Evolutionary conservation across 2,113 vertebrate genomes (phyloP), one percentile per base, ranked within the genome.

Genomic region (Cariama cristata): DNA sequence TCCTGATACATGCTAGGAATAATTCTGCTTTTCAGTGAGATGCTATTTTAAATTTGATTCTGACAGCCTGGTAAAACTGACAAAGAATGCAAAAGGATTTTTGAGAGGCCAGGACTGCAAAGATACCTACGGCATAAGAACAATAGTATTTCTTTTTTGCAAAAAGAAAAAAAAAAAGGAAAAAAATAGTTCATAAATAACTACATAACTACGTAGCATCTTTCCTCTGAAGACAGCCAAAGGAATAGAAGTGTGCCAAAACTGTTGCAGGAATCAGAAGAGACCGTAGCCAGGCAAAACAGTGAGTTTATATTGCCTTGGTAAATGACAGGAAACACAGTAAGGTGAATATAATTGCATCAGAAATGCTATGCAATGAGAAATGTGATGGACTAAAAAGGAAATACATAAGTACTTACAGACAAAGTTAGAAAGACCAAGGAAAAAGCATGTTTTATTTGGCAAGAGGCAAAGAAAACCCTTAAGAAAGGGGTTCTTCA

Each of bases 191-290:
- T 80, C 2, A 53, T 50, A 64, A 64, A 38, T n/a, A n/a, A n/a
- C n/a, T n/a, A n/a, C n/a, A 44, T 10, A 88, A 23, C 12, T 42
- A 52, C 0, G 0, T 35, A 58, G 9, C 19, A n/a, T 38, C 44
- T 64, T 73, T 62, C 30, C 9, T 73, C 21, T 4, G 2, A 80
- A 80, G 40, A 52, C 7, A 92, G 5, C 19, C 2, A 4, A 88
- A 62, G 19, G 69, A 77, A 44, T 2, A 58, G 10, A 83, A 87
- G 12, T 11, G 14, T 59, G 45, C 7, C 26, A 82, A 76, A 90
- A 74, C 19, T 2, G 0, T 9, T n/a, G 7, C n/a, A 82, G 23
- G n/a, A 87, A 77, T 79, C 2, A 66, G 19, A 84, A 92, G 12
- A 92, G 6, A 55, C 38, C 1, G 0, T 35, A 81, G 28, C 24